Base-by-base conservation (phyloP, 2,888 invertebrate genomes). In the Smittia aterrima region DNA sequence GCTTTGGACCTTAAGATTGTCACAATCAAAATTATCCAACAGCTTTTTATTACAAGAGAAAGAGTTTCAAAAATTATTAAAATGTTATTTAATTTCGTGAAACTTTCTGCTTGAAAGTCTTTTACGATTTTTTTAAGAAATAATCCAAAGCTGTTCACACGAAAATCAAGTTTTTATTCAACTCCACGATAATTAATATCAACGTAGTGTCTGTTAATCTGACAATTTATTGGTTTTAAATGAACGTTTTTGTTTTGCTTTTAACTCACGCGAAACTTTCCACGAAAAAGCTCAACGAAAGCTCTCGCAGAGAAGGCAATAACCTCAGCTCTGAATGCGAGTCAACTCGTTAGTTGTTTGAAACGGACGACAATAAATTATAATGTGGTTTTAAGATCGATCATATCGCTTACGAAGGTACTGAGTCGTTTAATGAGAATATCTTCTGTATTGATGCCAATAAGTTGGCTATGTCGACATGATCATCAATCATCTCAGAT, bases 401-500 rank as follows among this genome's bases (percentile, higher is more conserved):
- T n/a, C n/a, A n/a, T n/a, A n/a, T n/a, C 47, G 3, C 47, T n/a
- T 13, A 3, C 47, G 47, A 47, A 11, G 16, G 47, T 11, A 13
- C 47, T 47, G 47, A 47, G n/a, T 47, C 47, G 13, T 16, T 47
- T 16, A 32, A 32, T 32, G 32, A 16, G 47, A 47, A 47, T 47
- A 2, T 47, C 11, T 11, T 6, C 3, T 32, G 32, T 9, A 32
- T 32, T 9, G 32, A 32, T n/a, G 47, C 2, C 13, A 47, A 47
- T 47, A 47, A 47, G 4, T 2, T 16, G 11, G 47, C 11, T 2
- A 11, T 6, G 47, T 6, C 11, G 58, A 58, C 58, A 58, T 22
- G 58, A 58, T 20, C 58, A 58, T 58, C 58, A 58, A 58, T 58
- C 58, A 58, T 47, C 16, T 38, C 9, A 38, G n/a, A n/a, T 38